Conservation (phyloP, 2,113 vertebrate genomes). For the Gasterosteus nipponicus region DNA sequence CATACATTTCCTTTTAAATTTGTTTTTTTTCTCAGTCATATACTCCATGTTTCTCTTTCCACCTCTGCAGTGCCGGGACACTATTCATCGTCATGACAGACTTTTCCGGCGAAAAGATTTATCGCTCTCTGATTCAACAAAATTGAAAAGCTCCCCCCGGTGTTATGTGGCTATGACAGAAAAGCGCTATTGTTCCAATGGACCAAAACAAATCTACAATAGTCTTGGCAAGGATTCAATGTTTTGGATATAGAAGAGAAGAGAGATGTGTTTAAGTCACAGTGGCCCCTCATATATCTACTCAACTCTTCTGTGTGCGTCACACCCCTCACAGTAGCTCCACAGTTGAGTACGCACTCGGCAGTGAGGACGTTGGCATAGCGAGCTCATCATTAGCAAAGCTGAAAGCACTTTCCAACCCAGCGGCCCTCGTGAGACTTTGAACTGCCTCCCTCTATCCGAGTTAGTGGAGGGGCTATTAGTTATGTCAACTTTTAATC, state of each 20-base stretch:
- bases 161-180: background rate
- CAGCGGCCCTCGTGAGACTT: slow-evolving; percentile 39
- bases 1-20: slow-evolving; percentile 4
- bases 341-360: slow-evolving; percentile 41
- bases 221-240: background rate
- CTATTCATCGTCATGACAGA: slow-evolving; percentile 1
- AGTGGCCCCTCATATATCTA: slow-evolving; percentile 11
- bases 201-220: background rate
- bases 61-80: background rate
- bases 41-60: slow-evolving; percentile 7
- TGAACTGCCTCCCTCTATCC: slow-evolving; percentile 50
- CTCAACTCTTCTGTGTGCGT: slow-evolving; percentile 19
- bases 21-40: background rate
- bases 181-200: background rate
- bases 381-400: slow-evolving; percentile 52
- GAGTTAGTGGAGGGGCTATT: slow-evolving; percentile 71
- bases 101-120: slow-evolving; percentile 10
- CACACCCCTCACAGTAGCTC: slow-evolving; percentile 32
- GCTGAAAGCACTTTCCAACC: slow-evolving; percentile 67
- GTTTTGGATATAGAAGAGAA: background rate
- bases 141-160: background rate
- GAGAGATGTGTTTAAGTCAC: slow-evolving; percentile 2
- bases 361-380: slow-evolving; percentile 35
- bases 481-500: slow-evolving; percentile 78
- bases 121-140: slow-evolving; percentile 10